Conservation (phyloP, 2,888 invertebrate species). For the Drosophila putrida region DNA sequence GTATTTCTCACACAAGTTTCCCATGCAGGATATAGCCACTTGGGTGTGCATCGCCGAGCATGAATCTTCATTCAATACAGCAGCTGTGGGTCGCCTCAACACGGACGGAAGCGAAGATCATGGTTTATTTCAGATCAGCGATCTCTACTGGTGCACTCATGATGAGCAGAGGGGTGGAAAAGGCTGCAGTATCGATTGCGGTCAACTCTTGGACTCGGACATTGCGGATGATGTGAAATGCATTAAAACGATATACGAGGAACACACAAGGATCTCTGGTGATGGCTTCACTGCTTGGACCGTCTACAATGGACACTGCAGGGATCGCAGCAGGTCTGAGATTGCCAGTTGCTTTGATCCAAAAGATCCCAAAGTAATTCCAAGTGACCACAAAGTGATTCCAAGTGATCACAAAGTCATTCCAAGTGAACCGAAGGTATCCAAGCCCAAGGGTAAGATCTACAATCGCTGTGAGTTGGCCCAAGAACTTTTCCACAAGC, state of each 20-base stretch:
- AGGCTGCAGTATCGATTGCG: conserved; percentile 88
- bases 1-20: conserved; percentile 86
- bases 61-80: conserved; percentile 90
- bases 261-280: conserved; percentile 89
- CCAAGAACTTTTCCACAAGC: conserved; percentile 86
- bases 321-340: conserved; percentile 83
- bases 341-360: conserved; percentile 69
- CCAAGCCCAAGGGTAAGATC: conserved; percentile 84
- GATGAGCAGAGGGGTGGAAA: conserved; percentile 85
- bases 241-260: conserved; percentile 88
- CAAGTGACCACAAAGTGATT: conserved; percentile 17
- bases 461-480: conserved; percentile 90
- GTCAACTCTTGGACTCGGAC: conserved; percentile 89
- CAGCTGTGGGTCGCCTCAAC: conserved; percentile 86
- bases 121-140: conserved; percentile 91
- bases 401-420: conserved; percentile 20
- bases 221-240: conserved; percentile 89
- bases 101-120: conserved; percentile 88
- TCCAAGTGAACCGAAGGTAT: neutral
- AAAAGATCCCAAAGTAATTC: conserved; percentile 66
- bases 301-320: conserved; percentile 89
- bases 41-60: conserved; percentile 91
- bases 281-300: conserved; percentile 92
- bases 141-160: conserved; percentile 90
- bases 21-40: conserved; percentile 87